A percentile compares a stretch with the other conserved stretches of the same genome.
These are phyloP conservation scores for Hetaerina americana DNA, from an alignment of 1,140 invertebrate genomes.

Conservation along the genomic window DNA sequence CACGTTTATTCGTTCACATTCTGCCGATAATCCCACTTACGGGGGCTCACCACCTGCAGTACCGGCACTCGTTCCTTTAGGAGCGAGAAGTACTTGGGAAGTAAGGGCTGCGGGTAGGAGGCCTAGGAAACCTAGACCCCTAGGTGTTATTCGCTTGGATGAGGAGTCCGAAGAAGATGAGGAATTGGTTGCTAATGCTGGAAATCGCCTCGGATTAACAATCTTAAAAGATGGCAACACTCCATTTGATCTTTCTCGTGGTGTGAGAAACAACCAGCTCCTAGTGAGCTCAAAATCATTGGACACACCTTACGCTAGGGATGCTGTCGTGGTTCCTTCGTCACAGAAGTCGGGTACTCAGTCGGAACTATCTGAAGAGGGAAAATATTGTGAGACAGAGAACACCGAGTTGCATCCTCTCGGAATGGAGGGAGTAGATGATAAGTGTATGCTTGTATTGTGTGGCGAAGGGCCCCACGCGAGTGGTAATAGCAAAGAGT, in stretches of 20 bases:
- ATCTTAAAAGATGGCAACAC: background rate
- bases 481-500: background rate
- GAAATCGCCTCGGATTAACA: background rate
- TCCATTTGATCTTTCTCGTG: background rate
- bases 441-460: too few species aligned
- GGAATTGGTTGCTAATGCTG: background rate
- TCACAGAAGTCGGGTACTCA: too few species aligned
- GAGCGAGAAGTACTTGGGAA: background rate
- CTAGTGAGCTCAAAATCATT: background rate
- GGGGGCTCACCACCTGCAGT: background rate
- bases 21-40: background rate
- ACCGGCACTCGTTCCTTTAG: background rate
- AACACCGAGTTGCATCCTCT: too few species aligned
- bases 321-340: background rate
- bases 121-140: background rate
- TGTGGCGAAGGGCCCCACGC: too few species aligned
- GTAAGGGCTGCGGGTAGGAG: background rate
- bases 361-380: too few species aligned
- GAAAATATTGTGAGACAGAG: too few species aligned
- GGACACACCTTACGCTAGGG: background rate
- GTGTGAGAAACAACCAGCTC: background rate
- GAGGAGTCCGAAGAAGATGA: background rate
- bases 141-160: background rate
- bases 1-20: background rate
- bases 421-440: too few species aligned